Evolutionary conservation across 2,113 vertebrate genomes (phyloP).

Genomic region (Amazona guildingii): DNA sequence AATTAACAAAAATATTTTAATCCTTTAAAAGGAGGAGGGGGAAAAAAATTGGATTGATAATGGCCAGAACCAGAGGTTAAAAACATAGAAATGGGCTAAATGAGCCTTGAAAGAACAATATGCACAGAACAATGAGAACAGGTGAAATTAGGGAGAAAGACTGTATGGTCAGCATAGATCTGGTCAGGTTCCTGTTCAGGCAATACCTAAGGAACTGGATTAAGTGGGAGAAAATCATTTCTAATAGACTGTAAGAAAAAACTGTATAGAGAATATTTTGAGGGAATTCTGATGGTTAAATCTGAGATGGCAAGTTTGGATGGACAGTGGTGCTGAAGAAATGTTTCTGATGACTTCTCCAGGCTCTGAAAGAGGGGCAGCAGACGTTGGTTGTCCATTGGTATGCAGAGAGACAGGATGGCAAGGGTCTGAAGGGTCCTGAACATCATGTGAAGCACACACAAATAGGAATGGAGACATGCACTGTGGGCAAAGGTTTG

Average conservation of each 20-base stretch:
- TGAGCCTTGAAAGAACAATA: neutral
- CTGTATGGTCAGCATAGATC: neutral
- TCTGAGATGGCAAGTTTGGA: neutral
- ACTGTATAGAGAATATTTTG: neutral
- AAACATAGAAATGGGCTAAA: neutral
- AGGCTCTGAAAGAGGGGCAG: neutral
- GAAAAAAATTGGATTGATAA: neutral
- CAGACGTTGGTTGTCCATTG: fast-evolving
- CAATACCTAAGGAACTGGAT: neutral
- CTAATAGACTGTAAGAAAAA: neutral
- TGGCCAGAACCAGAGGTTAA: neutral
- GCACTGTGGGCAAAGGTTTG: neutral
- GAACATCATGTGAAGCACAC: neutral
- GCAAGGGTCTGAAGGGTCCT: neutral
- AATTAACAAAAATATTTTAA: neutral
- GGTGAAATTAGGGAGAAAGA: neutral
- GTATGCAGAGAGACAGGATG: neutral
- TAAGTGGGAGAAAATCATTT: neutral
- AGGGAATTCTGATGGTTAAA: neutral
- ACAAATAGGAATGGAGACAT: neutral
- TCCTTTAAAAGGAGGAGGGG: neutral
- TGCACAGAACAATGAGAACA: neutral
- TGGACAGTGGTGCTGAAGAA: neutral
- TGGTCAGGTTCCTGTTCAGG: neutral
- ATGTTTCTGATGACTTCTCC: neutral